Evolutionary conservation across 2,113 vertebrate species (phyloP).

Genomic region (Aphyosemion australe): DNA sequence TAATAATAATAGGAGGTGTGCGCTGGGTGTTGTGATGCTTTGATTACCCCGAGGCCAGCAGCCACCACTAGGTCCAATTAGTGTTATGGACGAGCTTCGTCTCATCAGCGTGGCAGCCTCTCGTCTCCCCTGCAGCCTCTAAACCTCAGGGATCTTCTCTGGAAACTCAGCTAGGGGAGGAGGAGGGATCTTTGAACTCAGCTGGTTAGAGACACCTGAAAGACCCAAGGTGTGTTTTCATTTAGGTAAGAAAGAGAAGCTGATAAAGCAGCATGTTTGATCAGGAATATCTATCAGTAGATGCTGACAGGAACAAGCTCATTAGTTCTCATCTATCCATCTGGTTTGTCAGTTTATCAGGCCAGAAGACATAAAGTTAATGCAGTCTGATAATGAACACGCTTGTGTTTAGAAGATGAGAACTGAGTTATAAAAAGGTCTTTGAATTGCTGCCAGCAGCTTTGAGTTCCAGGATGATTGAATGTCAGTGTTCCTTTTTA

Average conservation of each 20-base stretch:
- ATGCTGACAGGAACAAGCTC: not conserved
- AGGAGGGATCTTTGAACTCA: constrained; percentile 5
- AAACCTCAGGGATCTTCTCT: not conserved
- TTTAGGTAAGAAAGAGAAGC: not conserved
- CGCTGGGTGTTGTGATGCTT: constrained; percentile 31
- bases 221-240: not conserved
- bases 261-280: not conserved
- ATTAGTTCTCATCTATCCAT: constrained; percentile 24
- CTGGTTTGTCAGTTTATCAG: not conserved
- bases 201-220: constrained; percentile 6
- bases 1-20: not conserved
- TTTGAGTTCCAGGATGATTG: no score
- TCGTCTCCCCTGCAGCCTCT: not conserved
- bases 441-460: no score
- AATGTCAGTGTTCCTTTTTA: no score
- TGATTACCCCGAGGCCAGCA: constrained; percentile 40
- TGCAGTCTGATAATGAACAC: no score
- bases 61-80: constrained; percentile 60
- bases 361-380: not conserved
- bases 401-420: no score
- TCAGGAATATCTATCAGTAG: not conserved
- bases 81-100: constrained; percentile 53
- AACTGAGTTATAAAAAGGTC: no score
- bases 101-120: constrained; percentile 20
- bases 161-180: not conserved